These are phyloP conservation scores for Malurus splendens DNA, from an alignment of 2,797 vertebrate genomes.

Conservation along the genomic window DNA sequence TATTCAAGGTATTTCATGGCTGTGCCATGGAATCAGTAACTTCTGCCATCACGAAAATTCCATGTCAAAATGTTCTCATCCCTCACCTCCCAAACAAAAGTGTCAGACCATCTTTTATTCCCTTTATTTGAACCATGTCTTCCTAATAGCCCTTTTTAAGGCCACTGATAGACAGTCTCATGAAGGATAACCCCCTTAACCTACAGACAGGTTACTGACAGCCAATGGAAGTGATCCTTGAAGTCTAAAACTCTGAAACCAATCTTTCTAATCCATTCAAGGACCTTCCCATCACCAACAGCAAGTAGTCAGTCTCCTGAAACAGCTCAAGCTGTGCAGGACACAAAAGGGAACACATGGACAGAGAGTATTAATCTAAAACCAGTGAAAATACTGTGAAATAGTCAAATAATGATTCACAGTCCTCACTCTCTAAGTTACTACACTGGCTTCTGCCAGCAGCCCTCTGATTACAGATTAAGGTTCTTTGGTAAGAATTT, in stretches of 20 bases:
- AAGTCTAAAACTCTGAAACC: neutral
- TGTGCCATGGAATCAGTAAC: neutral
- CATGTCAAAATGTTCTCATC: neutral
- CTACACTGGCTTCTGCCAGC: neutral
- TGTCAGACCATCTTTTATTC: neutral
- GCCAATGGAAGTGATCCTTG: neutral
- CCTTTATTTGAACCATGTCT: neutral
- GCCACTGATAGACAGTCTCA: neutral
- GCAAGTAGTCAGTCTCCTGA: neutral
- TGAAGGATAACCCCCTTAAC: neutral
- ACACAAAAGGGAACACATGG: neutral
- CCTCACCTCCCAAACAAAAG: neutral
- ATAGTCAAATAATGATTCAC: neutral
- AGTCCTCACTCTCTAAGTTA: neutral
- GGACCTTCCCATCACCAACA: neutral
- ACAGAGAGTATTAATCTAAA: neutral
- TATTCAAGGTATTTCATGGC: neutral
- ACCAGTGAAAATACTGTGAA: neutral
- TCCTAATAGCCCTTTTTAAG: neutral
- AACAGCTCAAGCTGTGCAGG: neutral
- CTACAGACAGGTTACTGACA: neutral
- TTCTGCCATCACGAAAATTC: neutral
- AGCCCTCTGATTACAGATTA: neutral
- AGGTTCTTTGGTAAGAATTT: neutral
- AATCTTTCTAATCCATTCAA: neutral